Evolutionary conservation across 2,888 invertebrate species (phyloP).

Genomic region (Odiellus spinosus): DNA sequence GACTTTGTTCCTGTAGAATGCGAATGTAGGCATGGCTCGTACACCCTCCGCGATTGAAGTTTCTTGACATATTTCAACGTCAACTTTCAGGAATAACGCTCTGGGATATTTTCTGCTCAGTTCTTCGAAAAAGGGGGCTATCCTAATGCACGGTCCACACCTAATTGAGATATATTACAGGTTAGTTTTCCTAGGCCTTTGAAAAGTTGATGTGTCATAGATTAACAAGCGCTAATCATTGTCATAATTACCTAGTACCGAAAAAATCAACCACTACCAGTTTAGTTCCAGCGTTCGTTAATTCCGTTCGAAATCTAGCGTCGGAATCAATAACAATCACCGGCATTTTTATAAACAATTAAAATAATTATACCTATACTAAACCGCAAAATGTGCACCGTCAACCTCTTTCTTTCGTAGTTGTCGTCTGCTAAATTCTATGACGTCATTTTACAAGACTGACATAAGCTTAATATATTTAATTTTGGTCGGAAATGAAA

Average conservation of each 20-base stretch:
- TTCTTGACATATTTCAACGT: conserved; percentile 76
- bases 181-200: background rate
- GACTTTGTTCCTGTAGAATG: conserved; percentile 77
- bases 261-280: conserved; percentile 89
- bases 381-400: background rate
- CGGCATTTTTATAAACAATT: conserved; percentile 13
- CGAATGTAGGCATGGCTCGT: conserved; percentile 94
- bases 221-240: too few relatives aligned
- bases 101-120: conserved; percentile 69
- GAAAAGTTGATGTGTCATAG: background rate
- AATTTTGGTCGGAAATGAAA: too few relatives aligned
- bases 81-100: conserved; percentile 82
- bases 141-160: conserved; percentile 93
- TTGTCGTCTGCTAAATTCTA: too few relatives aligned
- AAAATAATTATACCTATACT: too few relatives aligned
- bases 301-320: conserved; percentile 65
- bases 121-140: conserved; percentile 82
- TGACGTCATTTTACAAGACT: too few relatives aligned
- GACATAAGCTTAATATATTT: too few relatives aligned
- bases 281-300: conserved; percentile 66
- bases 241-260: conserved; percentile 63
- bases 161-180: conserved; percentile 34
- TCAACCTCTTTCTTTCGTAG: too few relatives aligned
- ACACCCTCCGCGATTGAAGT: conserved; percentile 76
- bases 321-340: conserved; percentile 39